Base-by-base conservation (phyloP, 2,888 invertebrate species). In the Pyrrhia umbra region DNA sequence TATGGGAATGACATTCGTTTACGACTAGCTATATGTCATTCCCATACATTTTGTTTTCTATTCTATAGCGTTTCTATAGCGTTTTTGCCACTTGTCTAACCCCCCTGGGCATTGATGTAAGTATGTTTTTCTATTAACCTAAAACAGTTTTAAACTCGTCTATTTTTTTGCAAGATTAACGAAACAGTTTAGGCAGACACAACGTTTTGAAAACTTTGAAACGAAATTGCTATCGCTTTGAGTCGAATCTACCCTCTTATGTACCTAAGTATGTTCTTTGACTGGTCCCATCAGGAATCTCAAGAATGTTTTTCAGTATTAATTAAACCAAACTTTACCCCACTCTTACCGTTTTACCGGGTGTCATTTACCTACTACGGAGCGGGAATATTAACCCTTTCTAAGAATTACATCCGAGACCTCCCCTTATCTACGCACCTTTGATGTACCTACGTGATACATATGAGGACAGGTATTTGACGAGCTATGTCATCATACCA, bases 371-470 rank as follows among this genome's bases (percentile, higher is more conserved):
- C 25, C 45, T 84, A 66, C 45, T 84, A 65, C 68, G 68, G 73
- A 82, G 79, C 74, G 65, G 84, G 79, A 75, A 86, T 85, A 82
- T 74, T 71, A 89, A 89, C 89, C 88, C 90, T 88, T 88, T 79
- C 72, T 82, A 82, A 85, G 84, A 83, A 79, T 81, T 77, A 77
- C 82, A 81, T 77, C 75, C 72, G 74, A 81, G 81, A 81, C 34
- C 64, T 60, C 57, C 74, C 75, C 70, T 51, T 56, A 58, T 63
- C 54, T 30, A 43, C 62, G 67, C 75, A 66, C 82, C 88, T 91
- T 90, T 90, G 90, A 90, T 90, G 87, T 88, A n/a, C n/a, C n/a
- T n/a, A 86, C 68, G 70, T 80, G 84, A 88, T 83, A n/a, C n/a
- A n/a, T n/a, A 87, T 77, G 74, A 61, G 79, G 68, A 73, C 57